Evolutionary conservation across 2,888 invertebrate species (phyloP).

Genomic region (Sialis fuliginosa): DNA sequence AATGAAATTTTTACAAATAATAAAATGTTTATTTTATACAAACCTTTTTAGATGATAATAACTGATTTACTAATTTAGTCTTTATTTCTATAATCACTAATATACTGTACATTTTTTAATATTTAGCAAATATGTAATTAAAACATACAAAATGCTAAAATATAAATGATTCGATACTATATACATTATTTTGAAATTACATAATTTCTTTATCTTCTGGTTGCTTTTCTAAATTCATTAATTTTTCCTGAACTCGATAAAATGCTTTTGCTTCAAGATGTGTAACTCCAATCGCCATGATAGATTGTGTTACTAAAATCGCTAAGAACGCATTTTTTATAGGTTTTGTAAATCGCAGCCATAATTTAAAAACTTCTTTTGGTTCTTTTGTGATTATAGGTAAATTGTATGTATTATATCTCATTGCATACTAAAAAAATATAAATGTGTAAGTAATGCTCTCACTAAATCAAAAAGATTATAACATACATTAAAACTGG

Average conservation of each 20-base stretch:
- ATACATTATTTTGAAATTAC: slow-evolving; percentile 3
- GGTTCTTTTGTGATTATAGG: slow-evolving; percentile 42
- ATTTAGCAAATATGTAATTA: too few relatives aligned
- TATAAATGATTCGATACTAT: background rate
- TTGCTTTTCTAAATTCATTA: slow-evolving; percentile 24
- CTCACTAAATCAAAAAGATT: background rate
- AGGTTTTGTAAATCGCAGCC: slow-evolving; percentile 33
- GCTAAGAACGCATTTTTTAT: slow-evolving; percentile 29
- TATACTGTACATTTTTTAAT: too few relatives aligned
- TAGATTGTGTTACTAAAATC: slow-evolving; percentile 30
- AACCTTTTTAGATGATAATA: too few relatives aligned
- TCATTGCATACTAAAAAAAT: slow-evolving; percentile 38
- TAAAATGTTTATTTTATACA: too few relatives aligned
- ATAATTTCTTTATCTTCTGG: slow-evolving; percentile 6
- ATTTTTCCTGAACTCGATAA: slow-evolving; percentile 23
- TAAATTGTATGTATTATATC: slow-evolving; percentile 40
- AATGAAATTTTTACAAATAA: slow-evolving; percentile 2
- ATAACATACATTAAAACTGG: slow-evolving; percentile 37
- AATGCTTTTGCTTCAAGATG: slow-evolving; percentile 39
- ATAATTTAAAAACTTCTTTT: slow-evolving; percentile 31
- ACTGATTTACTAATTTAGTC: too few relatives aligned
- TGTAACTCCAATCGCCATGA: slow-evolving; percentile 37
- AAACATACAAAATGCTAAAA: too few relatives aligned
- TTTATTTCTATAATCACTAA: too few relatives aligned
- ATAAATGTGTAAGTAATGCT: slow-evolving; percentile 7